Conservation (phyloP, 64 coral and sea anemone genomes). For the Pachyseris speciosa region DNA sequence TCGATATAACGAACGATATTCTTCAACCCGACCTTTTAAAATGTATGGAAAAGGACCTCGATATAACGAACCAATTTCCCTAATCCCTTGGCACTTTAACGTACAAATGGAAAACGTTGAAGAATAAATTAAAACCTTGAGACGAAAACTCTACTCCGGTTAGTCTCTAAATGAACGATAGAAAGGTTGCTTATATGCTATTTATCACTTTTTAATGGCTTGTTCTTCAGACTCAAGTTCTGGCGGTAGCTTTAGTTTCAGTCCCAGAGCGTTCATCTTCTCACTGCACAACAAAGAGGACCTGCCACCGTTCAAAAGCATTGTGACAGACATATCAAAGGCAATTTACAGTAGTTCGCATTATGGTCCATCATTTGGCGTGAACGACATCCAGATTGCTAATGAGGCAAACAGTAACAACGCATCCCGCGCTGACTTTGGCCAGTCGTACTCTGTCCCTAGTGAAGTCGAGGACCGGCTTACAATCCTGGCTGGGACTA, state of each 20-base stretch:
- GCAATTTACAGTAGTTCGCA: neutral
- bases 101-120: no score
- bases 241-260: neutral
- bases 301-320: neutral
- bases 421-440: neutral
- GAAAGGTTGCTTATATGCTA: no score
- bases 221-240: no score
- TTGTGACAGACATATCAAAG: neutral
- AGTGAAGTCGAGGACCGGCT: neutral
- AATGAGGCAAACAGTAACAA: neutral
- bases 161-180: no score
- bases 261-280: neutral
- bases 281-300: neutral
- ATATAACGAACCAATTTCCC: no score
- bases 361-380: slow-evolving; percentile 4
- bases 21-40: no score
- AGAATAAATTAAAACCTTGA: no score
- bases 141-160: no score
- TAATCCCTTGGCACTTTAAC: no score
- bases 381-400: neutral
- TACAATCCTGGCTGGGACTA: slow-evolving; percentile 11
- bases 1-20: no score
- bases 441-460: neutral
- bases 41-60: no score
- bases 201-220: no score